Conservation (phyloP, 2,888 invertebrate species). For the Actias luna region DNA sequence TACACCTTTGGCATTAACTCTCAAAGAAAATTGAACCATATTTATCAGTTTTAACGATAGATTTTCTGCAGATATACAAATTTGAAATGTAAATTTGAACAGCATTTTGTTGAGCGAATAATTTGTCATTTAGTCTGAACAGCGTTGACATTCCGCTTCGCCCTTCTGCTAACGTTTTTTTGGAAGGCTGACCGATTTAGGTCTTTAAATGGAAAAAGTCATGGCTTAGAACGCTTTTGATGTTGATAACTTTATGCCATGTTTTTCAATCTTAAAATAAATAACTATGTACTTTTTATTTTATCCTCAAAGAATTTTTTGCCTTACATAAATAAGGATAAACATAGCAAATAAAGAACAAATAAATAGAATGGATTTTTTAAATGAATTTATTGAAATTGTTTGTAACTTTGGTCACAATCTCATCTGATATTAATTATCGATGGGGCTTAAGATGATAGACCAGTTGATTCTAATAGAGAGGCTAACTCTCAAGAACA, state of each 20-base stretch:
- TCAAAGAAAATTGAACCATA: slow-evolving; percentile 33
- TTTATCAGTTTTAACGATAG: slow-evolving; percentile 24
- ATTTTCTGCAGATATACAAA: slow-evolving; percentile 11
- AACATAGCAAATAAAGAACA: too few relatives aligned
- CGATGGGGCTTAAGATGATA: too few relatives aligned
- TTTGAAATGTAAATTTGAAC: slow-evolving; percentile 25
- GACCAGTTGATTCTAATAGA: too few relatives aligned
- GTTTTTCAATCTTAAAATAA: neutral
- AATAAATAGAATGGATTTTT: too few relatives aligned
- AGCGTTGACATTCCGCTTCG: slow-evolving; percentile 69
- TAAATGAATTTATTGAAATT: too few relatives aligned
- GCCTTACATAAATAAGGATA: too few relatives aligned
- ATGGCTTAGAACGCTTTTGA: slow-evolving; percentile 41
- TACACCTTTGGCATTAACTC: slow-evolving; percentile 23
- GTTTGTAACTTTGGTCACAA: too few relatives aligned
- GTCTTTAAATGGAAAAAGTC: slow-evolving; percentile 50
- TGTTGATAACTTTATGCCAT: slow-evolving; percentile 32
- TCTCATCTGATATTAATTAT: too few relatives aligned
- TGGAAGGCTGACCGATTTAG: slow-evolving; percentile 44
- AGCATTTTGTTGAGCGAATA: slow-evolving; percentile 53
- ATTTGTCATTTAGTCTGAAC: slow-evolving; percentile 72
- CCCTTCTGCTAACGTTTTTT: slow-evolving; percentile 69
- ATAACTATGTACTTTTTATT: too few relatives aligned
- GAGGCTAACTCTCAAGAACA: too few relatives aligned
- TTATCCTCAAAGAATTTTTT: too few relatives aligned